A percentile compares a stretch with the other conserved stretches of the same genome.
Evolutionary conservation across 2,797 vertebrate species (phyloP).

Genomic region (Poecilia wingei): DNA sequence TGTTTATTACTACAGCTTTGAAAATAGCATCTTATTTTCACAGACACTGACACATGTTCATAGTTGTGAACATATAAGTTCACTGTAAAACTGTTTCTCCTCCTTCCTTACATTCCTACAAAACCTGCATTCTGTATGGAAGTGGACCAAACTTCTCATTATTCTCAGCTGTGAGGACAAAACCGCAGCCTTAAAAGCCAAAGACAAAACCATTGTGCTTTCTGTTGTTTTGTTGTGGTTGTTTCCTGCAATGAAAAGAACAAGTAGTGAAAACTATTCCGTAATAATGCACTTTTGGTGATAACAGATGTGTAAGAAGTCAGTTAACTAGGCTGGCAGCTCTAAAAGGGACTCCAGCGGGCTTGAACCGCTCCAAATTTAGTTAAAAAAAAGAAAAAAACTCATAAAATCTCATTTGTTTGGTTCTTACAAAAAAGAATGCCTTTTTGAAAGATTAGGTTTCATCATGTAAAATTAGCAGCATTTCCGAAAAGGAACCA

Average conservation of each 20-base stretch:
- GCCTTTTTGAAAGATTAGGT: not conserved
- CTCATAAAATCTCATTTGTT: not conserved
- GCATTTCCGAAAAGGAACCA: not conserved
- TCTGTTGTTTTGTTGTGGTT: not conserved
- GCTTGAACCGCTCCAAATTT: not conserved
- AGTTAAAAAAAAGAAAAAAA: not conserved
- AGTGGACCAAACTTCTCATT: conserved; percentile 4
- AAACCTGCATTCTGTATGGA: conserved; percentile 8
- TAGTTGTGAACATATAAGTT: not conserved
- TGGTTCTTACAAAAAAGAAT: not conserved
- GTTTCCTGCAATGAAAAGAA: not conserved
- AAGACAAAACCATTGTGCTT: not conserved
- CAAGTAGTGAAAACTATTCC: not conserved
- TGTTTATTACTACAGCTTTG: not conserved
- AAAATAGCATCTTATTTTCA: not conserved
- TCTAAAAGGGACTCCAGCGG: not conserved
- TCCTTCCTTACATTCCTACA: not conserved
- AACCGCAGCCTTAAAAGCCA: not conserved
- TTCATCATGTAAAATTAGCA: not conserved
- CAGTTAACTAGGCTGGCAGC: not conserved
- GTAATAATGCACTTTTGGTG: not conserved
- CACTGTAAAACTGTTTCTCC: not conserved
- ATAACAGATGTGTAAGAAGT: not conserved
- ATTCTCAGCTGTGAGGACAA: conserved; percentile 18
- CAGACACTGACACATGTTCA: not conserved